Evolutionary conservation across 64 coral and sea anemone species (phyloP).

Genomic region (Porites lutea): DNA sequence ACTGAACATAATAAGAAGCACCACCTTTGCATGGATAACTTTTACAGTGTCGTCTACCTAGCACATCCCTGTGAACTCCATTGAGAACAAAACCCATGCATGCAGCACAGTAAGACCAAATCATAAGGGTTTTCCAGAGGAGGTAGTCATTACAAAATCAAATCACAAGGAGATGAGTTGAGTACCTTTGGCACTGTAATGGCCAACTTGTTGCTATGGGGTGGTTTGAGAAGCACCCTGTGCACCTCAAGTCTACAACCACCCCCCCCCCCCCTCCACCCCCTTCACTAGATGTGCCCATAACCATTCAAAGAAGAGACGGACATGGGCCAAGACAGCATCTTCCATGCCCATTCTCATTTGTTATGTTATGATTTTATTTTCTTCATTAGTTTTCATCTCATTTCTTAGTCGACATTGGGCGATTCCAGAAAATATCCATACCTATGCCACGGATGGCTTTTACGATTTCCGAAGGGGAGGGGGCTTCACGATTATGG

Average conservation of each 20-base stretch:
- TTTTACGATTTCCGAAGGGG: no score
- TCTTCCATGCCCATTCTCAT: slow-evolving; percentile 44
- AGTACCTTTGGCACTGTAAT: slow-evolving; percentile 20
- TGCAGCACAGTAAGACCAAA: slow-evolving; percentile 49
- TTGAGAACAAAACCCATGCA: slow-evolving; percentile 18
- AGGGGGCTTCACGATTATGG: no score
- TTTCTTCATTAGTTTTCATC: no score
- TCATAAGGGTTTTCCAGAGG: slow-evolving; percentile 39
- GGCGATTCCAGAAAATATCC: no score
- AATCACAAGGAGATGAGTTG: slow-evolving; percentile 42
- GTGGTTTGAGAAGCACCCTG: not conserved
- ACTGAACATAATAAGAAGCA: slow-evolving; percentile 36
- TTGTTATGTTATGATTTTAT: no score
- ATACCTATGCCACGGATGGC: no score
- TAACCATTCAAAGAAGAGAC: slow-evolving; percentile 13
- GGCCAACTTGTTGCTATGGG: not conserved
- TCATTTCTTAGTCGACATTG: no score
- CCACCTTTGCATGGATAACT: slow-evolving; percentile 75
- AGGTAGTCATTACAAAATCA: slow-evolving; percentile 13
- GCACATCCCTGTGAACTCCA: no score
- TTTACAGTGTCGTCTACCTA: slow-evolving; percentile 25
- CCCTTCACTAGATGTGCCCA: not conserved
- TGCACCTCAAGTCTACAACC: not conserved
- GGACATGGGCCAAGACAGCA: not conserved
- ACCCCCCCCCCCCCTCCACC: not conserved